Percentiles rank a stretch among this genome's conserved stretches.
Conservation (phyloP, 2,113 vertebrate genomes). For the Malurus cyaneus region DNA sequence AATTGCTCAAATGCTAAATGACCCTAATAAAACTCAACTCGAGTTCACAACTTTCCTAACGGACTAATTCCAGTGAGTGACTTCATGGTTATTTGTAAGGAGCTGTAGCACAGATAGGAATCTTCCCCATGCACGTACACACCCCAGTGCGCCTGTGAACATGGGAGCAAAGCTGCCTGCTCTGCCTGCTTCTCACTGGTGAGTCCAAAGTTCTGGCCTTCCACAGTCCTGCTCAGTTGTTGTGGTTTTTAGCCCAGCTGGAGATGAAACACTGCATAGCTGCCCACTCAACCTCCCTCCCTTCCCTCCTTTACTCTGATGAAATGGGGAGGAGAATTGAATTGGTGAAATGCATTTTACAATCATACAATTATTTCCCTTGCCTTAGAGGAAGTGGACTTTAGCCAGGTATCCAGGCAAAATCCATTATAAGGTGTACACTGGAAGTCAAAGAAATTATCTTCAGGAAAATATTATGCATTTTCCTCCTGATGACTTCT, state of each 20-base stretch:
- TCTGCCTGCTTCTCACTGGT: background rate
- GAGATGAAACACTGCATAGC: background rate
- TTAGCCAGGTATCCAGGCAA: background rate
- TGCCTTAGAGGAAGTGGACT: background rate
- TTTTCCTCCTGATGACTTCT: background rate
- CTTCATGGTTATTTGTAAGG: background rate
- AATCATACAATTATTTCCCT: background rate
- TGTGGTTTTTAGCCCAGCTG: background rate
- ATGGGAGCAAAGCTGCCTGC: background rate
- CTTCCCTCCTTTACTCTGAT: background rate
- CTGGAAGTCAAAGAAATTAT: background rate
- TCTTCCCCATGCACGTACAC: fast-evolving
- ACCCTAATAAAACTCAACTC: background rate
- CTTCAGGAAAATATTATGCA: background rate
- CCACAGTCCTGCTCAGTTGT: background rate
- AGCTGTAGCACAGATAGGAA: background rate
- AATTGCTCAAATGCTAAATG: background rate
- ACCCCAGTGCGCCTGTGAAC: background rate
- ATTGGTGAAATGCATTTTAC: background rate
- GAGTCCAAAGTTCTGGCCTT: background rate
- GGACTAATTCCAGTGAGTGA: background rate
- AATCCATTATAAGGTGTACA: background rate
- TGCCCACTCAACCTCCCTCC: background rate
- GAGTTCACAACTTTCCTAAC: background rate
- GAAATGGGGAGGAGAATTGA: background rate